phyloP scores from a whole-genome alignment of 1,140 invertebrate genomes.

The Drosophila sturtevanti region DNA sequence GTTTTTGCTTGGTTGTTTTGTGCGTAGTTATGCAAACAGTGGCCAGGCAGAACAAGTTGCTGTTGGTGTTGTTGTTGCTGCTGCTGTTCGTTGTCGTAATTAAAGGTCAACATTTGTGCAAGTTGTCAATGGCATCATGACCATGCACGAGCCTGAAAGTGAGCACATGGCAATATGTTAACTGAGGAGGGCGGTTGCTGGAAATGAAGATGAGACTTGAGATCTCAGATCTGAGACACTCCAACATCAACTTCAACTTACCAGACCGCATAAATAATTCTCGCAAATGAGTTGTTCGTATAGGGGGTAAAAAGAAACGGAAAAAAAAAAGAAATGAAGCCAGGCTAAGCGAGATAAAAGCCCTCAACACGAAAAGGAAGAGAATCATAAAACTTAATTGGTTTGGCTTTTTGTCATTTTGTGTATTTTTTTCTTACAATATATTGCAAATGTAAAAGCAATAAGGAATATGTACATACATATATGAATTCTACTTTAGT shows the following conservation, averaged over 20 bases:
- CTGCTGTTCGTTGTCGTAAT: constrained; percentile 73
- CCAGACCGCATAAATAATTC: constrained; percentile 50
- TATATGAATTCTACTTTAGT: too few species aligned
- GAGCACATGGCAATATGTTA: constrained; percentile 11
- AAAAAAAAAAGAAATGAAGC: neutral
- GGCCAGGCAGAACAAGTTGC: constrained; percentile 66
- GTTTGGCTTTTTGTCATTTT: constrained; percentile 39
- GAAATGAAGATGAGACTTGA: constrained; percentile 4
- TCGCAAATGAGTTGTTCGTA: constrained; percentile 47
- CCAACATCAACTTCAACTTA: constrained; percentile 5
- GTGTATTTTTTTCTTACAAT: constrained; percentile 3
- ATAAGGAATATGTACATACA: too few species aligned
- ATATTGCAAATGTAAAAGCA: too few species aligned
- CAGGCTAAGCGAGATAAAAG: constrained; percentile 34
- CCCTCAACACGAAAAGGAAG: constrained; percentile 51
- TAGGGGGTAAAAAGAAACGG: neutral
- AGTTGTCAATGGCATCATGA: constrained; percentile 66
- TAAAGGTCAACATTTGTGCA: constrained; percentile 79
- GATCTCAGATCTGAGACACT: constrained; percentile 15
- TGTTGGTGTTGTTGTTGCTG: constrained; percentile 18
- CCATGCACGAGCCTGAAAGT: constrained; percentile 34
- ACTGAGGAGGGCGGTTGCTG: neutral
- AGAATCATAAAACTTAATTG: constrained; percentile 58
- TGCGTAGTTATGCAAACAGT: constrained; percentile 78
- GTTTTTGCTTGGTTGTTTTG: constrained; percentile 54